phyloP scores from a whole-genome alignment of 2,113 vertebrate genomes.

The Pomatorhinus ruficollis region DNA sequence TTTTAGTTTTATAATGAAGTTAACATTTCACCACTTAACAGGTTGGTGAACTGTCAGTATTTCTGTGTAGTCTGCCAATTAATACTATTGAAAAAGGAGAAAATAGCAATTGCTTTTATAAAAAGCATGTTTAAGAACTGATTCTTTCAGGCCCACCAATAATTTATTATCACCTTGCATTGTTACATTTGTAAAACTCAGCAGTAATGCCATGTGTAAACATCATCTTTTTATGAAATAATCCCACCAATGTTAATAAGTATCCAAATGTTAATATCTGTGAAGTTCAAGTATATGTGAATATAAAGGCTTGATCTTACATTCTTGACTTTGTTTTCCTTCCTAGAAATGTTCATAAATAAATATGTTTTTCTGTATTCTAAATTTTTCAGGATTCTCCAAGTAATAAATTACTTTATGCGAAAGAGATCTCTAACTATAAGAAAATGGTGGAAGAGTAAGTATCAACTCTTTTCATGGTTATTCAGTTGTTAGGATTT shows the following conservation, averaged over 20 bases:
- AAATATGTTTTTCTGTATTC: neutral
- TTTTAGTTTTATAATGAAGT: conserved; percentile 23
- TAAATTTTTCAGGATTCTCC: conserved; percentile 87
- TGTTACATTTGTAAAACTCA: neutral
- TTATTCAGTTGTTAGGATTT: neutral
- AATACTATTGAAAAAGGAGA: neutral
- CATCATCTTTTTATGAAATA: neutral
- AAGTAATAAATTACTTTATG: conserved; percentile 98
- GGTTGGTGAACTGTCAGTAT: neutral
- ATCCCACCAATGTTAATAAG: neutral
- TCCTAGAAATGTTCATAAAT: neutral
- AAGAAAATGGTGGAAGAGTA: conserved; percentile 99
- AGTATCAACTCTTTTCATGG: conserved; percentile 65
- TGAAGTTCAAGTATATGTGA: neutral
- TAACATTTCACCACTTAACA: neutral
- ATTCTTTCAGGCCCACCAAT: neutral
- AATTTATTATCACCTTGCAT: neutral
- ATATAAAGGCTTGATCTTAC: neutral
- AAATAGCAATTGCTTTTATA: neutral
- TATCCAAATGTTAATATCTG: neutral
- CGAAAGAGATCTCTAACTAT: conserved; percentile 97
- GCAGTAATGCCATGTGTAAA: neutral
- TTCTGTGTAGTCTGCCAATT: neutral
- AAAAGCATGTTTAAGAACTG: neutral
- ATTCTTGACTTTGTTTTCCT: neutral